Evolutionary conservation across 1,140 invertebrate species (phyloP), one percentile per base, ranked within the genome.

Genomic region (Episyrphus balteatus): DNA sequence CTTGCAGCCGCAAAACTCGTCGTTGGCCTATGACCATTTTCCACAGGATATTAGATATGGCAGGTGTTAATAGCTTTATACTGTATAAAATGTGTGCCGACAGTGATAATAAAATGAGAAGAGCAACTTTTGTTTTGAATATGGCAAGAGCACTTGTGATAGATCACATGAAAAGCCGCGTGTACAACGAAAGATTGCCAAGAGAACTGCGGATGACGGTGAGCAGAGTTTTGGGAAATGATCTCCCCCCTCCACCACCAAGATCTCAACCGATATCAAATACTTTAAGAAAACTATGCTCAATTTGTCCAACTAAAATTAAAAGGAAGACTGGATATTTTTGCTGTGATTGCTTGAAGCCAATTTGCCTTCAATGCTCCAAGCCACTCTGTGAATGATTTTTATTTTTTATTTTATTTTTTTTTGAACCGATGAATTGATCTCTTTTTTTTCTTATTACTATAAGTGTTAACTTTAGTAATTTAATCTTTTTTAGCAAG

Each of bases 331-430:
- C 52, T 36, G 51, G 37, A 49, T 51, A 52, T 40, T 10, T 15
- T 45, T 52, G 47, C 42, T 54, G 50, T 46, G 40, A 52, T 54
- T 52, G 50, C 42, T 36, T 46, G 40, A 54, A 52, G 40, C 47
- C 53, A 40, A 51, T 54, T 42, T 54, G 50, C 39, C 40, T 51
- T 36, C 50, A 54, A 38, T 54, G 50, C 47, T 48, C 47, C 15
- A 51, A 45, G 36, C 46, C 45, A 18, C 38, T 40, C 15, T 19
- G 38, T 40, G 38, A 40, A 40, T n/a, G n/a, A n/a, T n/a, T n/a
- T n/a, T n/a, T n/a, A n/a, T n/a, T n/a, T n/a, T n/a, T n/a, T n/a
- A n/a, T n/a, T n/a, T n/a, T n/a, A n/a, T n/a, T n/a, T n/a, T n/a
- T n/a, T n/a, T n/a, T n/a, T n/a, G n/a, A n/a, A n/a, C n/a, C n/a